These are phyloP conservation scores for Basileuterus tristriatus DNA, from an alignment of 2,797 vertebrate species.

Conservation along the genomic window DNA sequence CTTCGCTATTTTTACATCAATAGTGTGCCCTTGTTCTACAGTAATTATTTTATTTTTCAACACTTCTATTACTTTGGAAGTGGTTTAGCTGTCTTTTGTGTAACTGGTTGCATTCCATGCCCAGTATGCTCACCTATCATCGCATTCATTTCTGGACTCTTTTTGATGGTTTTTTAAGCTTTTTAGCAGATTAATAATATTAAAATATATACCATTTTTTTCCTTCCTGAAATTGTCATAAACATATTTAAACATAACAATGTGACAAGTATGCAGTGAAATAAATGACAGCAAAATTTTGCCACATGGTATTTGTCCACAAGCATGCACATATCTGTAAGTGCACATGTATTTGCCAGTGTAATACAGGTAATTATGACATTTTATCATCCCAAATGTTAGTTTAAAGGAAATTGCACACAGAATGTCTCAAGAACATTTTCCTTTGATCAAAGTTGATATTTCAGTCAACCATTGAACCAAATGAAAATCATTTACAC, in stretches of 20 bases:
- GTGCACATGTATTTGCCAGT: not conserved
- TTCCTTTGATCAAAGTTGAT: not conserved
- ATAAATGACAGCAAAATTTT: not conserved
- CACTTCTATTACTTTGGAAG: not conserved
- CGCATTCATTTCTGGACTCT: not conserved
- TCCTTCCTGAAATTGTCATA: not conserved
- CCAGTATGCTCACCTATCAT: not conserved
- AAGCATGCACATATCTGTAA: not conserved
- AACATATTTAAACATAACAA: not conserved
- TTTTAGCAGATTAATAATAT: not conserved
- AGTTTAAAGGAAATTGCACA: not conserved
- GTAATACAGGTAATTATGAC: not conserved
- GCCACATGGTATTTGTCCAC: not conserved
- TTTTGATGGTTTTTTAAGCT: not conserved
- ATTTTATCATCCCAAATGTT: not conserved
- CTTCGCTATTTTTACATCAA: not conserved
- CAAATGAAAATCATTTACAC: not conserved
- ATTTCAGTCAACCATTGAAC: not conserved
- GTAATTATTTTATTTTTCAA: constrained; percentile 1
- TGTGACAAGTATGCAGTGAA: not conserved
- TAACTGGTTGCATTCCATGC: not conserved
- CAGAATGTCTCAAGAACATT: not conserved
- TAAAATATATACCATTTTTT: not conserved
- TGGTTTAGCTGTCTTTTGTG: not conserved
- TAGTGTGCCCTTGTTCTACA: not conserved